Evolutionary conservation across 2,888 invertebrate genomes (phyloP).

Genomic region (Brachycybe producta): DNA sequence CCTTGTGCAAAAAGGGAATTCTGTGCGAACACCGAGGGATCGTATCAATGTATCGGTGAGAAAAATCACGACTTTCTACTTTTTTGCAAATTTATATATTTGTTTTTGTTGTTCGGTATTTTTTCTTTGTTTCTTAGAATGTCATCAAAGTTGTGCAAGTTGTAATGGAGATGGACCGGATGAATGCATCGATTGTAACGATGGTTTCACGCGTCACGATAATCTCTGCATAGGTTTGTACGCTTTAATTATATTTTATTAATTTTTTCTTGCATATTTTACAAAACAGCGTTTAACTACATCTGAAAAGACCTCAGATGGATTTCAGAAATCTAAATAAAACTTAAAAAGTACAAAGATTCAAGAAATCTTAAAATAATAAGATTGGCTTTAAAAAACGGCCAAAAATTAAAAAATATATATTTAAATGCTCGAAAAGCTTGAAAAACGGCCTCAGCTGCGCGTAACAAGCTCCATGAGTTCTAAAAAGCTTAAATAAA

Average conservation of each 20-base stretch:
- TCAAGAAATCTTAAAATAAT: too few species aligned
- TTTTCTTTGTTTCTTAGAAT: constrained; percentile 38
- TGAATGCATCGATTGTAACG: constrained; percentile 69
- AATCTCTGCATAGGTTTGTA: constrained; percentile 61
- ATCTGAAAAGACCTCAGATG: too few species aligned
- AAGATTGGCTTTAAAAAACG: too few species aligned
- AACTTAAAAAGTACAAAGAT: too few species aligned
- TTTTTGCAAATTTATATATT: not conserved
- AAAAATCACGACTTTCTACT: constrained; percentile 5
- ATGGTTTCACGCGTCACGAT: constrained; percentile 51
- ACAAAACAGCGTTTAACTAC: not conserved
- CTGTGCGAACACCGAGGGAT: constrained; percentile 79
- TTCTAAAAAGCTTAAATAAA: too few species aligned
- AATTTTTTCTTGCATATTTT: not conserved
- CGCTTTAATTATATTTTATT: constrained; percentile 1
- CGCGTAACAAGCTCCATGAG: too few species aligned
- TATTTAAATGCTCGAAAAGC: too few species aligned
- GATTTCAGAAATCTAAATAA: too few species aligned
- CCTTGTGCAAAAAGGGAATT: constrained; percentile 53
- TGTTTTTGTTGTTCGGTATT: too few species aligned
- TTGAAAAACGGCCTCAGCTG: too few species aligned
- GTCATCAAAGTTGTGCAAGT: constrained; percentile 69
- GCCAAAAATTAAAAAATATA: too few species aligned
- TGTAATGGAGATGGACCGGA: constrained; percentile 85
- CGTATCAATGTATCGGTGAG: constrained; percentile 54